Conservation (phyloP, 2,888 invertebrate species). For the Pterostichus madidus region DNA sequence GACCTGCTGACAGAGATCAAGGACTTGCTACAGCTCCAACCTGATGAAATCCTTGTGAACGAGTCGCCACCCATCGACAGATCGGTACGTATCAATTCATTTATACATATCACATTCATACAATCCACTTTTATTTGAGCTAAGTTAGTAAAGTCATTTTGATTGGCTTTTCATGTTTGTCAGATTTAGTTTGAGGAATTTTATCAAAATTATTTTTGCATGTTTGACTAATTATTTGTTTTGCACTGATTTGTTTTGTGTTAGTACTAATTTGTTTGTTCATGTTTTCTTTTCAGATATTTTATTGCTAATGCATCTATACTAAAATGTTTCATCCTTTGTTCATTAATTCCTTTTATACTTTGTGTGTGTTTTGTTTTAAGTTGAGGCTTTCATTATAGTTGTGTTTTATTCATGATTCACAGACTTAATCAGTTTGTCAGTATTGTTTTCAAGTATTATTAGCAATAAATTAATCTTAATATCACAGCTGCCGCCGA, state of each 20-base stretch:
- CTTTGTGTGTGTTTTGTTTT: conserved; percentile 21
- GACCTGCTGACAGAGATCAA: conserved; percentile 85
- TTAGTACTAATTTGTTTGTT: conserved; percentile 38
- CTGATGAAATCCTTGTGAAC: conserved; percentile 69
- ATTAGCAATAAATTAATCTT: not conserved
- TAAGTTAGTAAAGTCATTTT: conserved; percentile 25
- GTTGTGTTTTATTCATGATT: conserved; percentile 6
- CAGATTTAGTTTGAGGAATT: conserved; percentile 7
- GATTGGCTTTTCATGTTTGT: conserved; percentile 62
- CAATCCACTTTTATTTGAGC: conserved; percentile 13
- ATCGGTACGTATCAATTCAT: conserved; percentile 79
- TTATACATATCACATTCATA: conserved; percentile 2
- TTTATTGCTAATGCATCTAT: conserved; percentile 46
- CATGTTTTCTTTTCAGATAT: conserved; percentile 50
- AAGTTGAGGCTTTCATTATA: conserved; percentile 6
- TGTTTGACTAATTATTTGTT: conserved; percentile 29
- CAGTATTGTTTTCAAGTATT: conserved; percentile 21
- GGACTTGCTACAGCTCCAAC: conserved; percentile 79
- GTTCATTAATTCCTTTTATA: not conserved
- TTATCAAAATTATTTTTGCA: conserved; percentile 55
- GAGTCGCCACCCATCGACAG: conserved; percentile 82
- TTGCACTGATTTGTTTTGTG: conserved; percentile 58
- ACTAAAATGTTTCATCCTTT: conserved; percentile 31
- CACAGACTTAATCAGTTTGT: conserved; percentile 1
- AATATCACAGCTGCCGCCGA: too few species aligned